Evolutionary conservation across 2,113 vertebrate genomes (phyloP), one percentile per base, ranked within the genome.

Genomic region (Ammodytes dubius): DNA sequence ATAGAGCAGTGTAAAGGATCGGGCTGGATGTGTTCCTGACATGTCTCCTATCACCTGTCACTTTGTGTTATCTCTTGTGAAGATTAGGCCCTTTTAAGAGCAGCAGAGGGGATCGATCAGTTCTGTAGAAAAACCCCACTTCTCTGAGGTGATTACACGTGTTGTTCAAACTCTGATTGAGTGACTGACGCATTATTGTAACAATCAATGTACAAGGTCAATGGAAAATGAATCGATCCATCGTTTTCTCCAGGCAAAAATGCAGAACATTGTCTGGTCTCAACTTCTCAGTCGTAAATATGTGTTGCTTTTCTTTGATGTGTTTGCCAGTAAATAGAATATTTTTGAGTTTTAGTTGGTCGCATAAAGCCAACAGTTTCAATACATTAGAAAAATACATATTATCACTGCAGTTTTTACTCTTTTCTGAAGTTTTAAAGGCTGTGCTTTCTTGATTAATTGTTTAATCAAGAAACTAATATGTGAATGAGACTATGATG

Each of bases 1-100:
- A 82, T 54, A 40, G 46, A 65, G 61, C 64, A 63, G 67, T 37
- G 37, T 73, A 75, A 52, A n/a, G 58, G 59, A 78, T 67, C 42
- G 52, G 57, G n/a, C 70, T 61, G n/a, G 85, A 88, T 78, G 5
- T 79, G 59, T 66, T 86, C 49, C 77, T 83, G 72, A 73, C 83
- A 66, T 71, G 69, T 69, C 65, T 76, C 70, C 70, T 68, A 70
- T 85, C 78, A 69, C 61, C 47, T 54, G 79, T 86, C 87, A 78
- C 61, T 70, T 66, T 67, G 42, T 13, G 5, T 87, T 70, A 77
- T 83, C 72, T 68, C 57, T 46, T 19, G 1, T 81, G 47, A 71
- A 40, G 66, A 80, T 84, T 60, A 42, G 56, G 4, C 27, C 9
- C 64, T 59, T 66, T 79, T 49, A 27, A 42, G 47, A 49, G 46